Percentiles rank a stretch among this genome's conserved stretches.
Conservation (phyloP, 2,113 vertebrate genomes). For the Vidua macroura region DNA sequence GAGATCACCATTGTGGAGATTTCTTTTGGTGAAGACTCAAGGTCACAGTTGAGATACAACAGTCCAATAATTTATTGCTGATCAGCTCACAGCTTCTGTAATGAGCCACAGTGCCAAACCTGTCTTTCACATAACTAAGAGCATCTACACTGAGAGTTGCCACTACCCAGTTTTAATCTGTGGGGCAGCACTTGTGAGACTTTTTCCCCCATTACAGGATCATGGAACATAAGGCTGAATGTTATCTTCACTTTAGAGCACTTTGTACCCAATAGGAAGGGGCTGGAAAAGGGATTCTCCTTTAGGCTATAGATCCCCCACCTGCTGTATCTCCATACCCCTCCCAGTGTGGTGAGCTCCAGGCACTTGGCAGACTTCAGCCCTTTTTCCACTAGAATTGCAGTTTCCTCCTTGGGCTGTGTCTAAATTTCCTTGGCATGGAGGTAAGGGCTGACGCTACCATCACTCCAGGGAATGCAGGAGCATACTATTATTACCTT, state of each 20-base stretch:
- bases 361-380: slow-evolving; percentile 12
- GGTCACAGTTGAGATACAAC: background rate
- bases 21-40: background rate
- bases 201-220: background rate
- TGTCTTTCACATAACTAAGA: background rate
- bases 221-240: background rate
- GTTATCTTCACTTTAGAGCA: background rate
- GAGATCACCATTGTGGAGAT: background rate
- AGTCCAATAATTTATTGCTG: background rate
- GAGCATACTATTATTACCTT: background rate
- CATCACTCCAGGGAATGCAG: slow-evolving; percentile 25
- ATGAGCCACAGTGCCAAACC: background rate
- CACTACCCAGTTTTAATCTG: background rate
- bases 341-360: background rate
- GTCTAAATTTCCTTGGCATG: slow-evolving; percentile 49
- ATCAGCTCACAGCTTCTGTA: background rate
- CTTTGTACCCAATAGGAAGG: background rate
- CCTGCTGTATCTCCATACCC: background rate
- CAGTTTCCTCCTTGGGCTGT: slow-evolving; percentile 38
- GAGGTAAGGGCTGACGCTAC: slow-evolving; percentile 29
- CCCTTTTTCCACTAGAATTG: slow-evolving; percentile 25
- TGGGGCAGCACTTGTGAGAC: background rate
- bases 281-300: background rate
- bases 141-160: background rate
- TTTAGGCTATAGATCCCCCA: background rate